These are phyloP conservation scores for Papio anubis DNA, from an alignment of 2,113 vertebrate species.

Conservation along the genomic window DNA sequence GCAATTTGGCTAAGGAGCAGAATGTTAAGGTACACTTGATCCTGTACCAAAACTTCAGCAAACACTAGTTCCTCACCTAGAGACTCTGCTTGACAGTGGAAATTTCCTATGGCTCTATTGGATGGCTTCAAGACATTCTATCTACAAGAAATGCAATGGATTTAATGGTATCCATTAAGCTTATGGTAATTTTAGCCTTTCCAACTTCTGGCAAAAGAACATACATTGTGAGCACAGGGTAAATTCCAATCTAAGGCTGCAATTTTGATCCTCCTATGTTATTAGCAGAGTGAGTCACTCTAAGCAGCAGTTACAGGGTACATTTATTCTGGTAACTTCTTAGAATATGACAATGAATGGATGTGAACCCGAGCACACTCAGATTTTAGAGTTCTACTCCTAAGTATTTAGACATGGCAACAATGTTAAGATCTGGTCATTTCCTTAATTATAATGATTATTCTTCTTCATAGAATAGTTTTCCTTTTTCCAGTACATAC, in stretches of 20 bases:
- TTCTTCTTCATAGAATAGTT: not conserved
- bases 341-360: not conserved
- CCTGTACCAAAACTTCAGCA: not conserved
- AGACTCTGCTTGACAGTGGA: not conserved
- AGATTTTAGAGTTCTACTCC: not conserved
- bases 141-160: slow-evolving; percentile 34
- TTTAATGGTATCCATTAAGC: slow-evolving; percentile 32
- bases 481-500: not conserved
- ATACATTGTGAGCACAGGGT: not conserved
- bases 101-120: not conserved
- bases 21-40: not conserved
- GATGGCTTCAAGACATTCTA: not conserved
- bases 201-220: slow-evolving; percentile 29
- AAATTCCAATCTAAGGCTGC: slow-evolving; percentile 5
- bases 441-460: not conserved
- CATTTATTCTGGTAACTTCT: not conserved
- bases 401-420: slow-evolving; percentile 17
- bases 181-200: slow-evolving; percentile 62
- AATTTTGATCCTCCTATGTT: slow-evolving; percentile 31
- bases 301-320: slow-evolving; percentile 3
- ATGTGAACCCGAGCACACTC: not conserved
- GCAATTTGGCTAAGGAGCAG: not conserved
- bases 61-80: not conserved
- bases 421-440: not conserved
- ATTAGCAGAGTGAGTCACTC: slow-evolving; percentile 5